Conservation (phyloP, 2,797 vertebrate species). For the Lycodopsis pacificus region DNA sequence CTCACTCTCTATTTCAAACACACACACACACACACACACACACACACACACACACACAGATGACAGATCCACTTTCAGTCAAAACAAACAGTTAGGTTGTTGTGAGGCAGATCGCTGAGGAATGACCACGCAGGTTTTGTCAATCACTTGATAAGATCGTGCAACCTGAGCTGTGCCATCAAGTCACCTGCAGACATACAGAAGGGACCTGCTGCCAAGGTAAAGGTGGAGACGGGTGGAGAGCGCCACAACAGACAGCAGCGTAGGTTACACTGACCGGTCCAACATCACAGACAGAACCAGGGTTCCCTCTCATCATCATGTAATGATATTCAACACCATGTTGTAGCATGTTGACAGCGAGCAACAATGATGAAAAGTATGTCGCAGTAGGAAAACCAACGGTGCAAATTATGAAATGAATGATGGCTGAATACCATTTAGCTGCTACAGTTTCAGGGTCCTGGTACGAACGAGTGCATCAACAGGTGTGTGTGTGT, state of each 20-base stretch:
- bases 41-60: slow-evolving; percentile 7
- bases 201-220: slow-evolving; percentile 7
- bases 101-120: slow-evolving; percentile 67
- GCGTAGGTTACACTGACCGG: slow-evolving; percentile 25
- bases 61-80: slow-evolving; percentile 56
- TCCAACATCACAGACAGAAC: slow-evolving; percentile 2
- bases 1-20: neutral
- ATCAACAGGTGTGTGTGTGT: too few species aligned
- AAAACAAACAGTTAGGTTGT: slow-evolving; percentile 65
- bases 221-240: slow-evolving; percentile 16
- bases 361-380: too few species aligned
- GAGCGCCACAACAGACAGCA: slow-evolving; percentile 16
- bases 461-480: neutral
- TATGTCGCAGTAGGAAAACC: too few species aligned
- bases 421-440: too few species aligned
- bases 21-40: neutral
- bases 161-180: slow-evolving; percentile 67
- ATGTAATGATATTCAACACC: neutral
- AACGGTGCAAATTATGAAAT: too few species aligned
- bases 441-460: neutral
- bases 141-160: slow-evolving; percentile 68
- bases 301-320: neutral
- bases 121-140: slow-evolving; percentile 59
- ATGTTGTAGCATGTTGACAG: neutral
- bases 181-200: slow-evolving; percentile 12